These are phyloP conservation scores for Geococcyx californianus DNA, from an alignment of 2,113 vertebrate species.

Conservation along the genomic window DNA sequence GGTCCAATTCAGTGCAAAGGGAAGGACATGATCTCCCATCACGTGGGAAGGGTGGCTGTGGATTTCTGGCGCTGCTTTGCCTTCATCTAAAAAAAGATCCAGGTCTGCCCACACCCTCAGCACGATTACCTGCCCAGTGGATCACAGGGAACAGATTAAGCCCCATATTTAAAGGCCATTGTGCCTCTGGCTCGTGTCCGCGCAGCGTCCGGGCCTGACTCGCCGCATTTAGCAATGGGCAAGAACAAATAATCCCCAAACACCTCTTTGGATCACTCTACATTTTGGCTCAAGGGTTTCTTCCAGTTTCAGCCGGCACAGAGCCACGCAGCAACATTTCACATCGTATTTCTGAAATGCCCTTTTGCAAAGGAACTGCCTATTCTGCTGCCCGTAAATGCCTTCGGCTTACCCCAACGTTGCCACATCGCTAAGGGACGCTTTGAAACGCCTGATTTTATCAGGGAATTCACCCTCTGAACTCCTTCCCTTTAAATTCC, in stretches of 20 bases:
- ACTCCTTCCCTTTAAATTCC: constrained; percentile 19
- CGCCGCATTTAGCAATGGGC: neutral
- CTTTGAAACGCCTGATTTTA: constrained; percentile 29
- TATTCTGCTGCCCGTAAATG: neutral
- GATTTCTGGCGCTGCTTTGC: neutral
- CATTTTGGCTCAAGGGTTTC: neutral
- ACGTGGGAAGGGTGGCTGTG: neutral
- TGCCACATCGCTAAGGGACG: neutral
- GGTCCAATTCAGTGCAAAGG: neutral
- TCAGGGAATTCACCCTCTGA: constrained; percentile 15
- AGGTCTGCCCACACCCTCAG: neutral
- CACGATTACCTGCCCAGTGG: neutral
- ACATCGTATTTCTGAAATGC: neutral
- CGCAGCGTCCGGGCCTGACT: neutral
- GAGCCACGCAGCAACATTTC: neutral
- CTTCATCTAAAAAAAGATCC: neutral
- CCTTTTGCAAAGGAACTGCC: neutral
- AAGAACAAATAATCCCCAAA: neutral
- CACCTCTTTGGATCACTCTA: neutral
- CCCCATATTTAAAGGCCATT: neutral
- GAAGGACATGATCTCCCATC: neutral
- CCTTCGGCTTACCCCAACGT: neutral
- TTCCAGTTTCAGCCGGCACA: neutral
- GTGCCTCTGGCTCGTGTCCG: rapidly evolving
- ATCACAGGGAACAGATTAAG: neutral